Conservation (phyloP, 2,113 vertebrate genomes). For the Psittacus erithacus region DNA sequence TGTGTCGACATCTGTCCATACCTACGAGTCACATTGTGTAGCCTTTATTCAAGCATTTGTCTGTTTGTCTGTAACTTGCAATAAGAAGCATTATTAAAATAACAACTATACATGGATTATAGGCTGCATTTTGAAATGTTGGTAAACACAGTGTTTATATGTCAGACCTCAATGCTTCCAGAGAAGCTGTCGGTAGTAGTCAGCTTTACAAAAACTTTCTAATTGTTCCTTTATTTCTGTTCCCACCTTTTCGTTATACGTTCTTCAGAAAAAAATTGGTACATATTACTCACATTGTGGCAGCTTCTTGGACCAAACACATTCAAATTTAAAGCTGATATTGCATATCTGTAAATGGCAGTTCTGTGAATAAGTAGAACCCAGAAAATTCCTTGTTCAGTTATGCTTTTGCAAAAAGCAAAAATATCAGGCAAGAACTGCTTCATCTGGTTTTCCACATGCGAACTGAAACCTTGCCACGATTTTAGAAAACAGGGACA, state of each 20-base stretch:
- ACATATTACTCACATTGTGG: neutral
- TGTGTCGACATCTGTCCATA: constrained; percentile 22
- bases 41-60: constrained; percentile 41
- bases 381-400: neutral
- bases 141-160: constrained; percentile 77
- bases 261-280: neutral
- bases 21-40: neutral
- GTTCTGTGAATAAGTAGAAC: neutral
- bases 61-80: constrained; percentile 37
- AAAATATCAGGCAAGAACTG: neutral
- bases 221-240: constrained; percentile 30
- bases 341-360: neutral
- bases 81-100: constrained; percentile 73
- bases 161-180: constrained; percentile 71
- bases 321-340: constrained; percentile 8
- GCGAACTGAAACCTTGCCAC: neutral
- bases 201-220: constrained; percentile 38
- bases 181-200: constrained; percentile 66
- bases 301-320: neutral
- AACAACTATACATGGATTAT: constrained; percentile 71
- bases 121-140: constrained; percentile 76
- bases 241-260: neutral
- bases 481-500: neutral
- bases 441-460: neutral
- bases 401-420: neutral